phyloP scores from a whole-genome alignment of 2,797 vertebrate species.

The Clarias fuscus region DNA sequence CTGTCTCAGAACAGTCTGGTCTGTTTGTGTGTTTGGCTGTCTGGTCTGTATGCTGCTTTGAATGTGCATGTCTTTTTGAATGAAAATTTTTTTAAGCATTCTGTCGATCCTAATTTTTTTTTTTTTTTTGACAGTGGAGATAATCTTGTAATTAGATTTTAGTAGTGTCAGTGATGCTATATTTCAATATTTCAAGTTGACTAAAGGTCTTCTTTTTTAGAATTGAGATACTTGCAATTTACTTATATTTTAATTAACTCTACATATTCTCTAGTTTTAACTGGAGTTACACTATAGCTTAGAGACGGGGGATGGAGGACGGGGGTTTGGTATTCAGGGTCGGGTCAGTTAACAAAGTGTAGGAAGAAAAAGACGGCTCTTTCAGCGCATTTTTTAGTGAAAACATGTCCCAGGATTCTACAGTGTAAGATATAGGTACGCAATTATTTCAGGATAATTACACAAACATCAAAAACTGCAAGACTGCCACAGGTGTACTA shows the following conservation, averaged over 20 bases:
- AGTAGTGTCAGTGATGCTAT: neutral
- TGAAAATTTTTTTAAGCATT: neutral
- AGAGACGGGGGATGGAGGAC: no score
- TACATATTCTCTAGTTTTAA: no score
- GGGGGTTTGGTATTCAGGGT: neutral
- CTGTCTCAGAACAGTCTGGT: neutral
- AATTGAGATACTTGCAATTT: no score
- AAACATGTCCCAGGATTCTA: neutral
- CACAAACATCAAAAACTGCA: no score
- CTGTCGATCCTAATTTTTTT: neutral
- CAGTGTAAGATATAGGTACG: no score
- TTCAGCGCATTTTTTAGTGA: neutral
- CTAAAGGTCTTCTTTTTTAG: neutral
- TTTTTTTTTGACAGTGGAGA: no score
- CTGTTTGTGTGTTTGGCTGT: no score
- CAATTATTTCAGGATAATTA: no score
- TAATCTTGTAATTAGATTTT: neutral
- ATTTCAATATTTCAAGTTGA: neutral
- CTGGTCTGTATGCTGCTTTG: neutral
- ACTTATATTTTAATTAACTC: no score
- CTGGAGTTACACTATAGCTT: no score
- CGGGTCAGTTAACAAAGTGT: neutral
- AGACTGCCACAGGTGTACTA: no score
- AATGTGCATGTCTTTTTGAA: neutral
- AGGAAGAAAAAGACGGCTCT: neutral